phyloP scores from a whole-genome alignment of 2,113 vertebrate species.

The Onychostruthus taczanowskii region DNA sequence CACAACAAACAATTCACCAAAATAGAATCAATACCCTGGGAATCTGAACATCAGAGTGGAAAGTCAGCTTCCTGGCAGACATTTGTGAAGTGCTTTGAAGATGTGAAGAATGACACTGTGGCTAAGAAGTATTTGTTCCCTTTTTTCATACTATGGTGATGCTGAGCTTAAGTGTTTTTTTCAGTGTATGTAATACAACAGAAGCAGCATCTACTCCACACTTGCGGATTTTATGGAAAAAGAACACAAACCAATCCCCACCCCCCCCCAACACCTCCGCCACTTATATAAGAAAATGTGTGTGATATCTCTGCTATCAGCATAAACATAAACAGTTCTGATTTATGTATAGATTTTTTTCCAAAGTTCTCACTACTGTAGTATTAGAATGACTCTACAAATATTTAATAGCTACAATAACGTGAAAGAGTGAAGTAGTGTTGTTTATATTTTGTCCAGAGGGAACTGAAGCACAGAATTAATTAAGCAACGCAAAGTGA shows the following conservation, averaged over 20 bases:
- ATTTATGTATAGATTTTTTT: conserved; percentile 37
- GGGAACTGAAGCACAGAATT: background rate
- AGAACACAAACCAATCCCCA: background rate
- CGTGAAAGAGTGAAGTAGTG: background rate
- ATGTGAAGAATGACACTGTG: background rate
- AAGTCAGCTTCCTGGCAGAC: conserved; percentile 61
- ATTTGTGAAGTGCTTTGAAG: conserved; percentile 54
- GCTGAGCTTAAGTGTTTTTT: background rate
- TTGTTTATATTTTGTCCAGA: background rate
- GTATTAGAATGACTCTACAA: background rate
- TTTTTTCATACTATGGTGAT: background rate
- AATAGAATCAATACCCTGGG: conserved; percentile 65
- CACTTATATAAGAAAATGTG: background rate
- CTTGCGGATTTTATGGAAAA: background rate
- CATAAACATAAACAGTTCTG: conserved; percentile 33
- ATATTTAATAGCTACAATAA: background rate
- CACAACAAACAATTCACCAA: conserved; percentile 53
- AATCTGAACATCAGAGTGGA: conserved; percentile 56
- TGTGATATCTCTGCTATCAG: background rate
- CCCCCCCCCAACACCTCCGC: background rate
- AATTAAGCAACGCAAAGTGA: background rate
- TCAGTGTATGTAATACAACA: background rate
- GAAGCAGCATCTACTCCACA: background rate
- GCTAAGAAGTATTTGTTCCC: background rate
- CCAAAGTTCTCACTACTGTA: background rate